phyloP scores from a whole-genome alignment of 2,888 invertebrate species.

The Notodonta ziczac region DNA sequence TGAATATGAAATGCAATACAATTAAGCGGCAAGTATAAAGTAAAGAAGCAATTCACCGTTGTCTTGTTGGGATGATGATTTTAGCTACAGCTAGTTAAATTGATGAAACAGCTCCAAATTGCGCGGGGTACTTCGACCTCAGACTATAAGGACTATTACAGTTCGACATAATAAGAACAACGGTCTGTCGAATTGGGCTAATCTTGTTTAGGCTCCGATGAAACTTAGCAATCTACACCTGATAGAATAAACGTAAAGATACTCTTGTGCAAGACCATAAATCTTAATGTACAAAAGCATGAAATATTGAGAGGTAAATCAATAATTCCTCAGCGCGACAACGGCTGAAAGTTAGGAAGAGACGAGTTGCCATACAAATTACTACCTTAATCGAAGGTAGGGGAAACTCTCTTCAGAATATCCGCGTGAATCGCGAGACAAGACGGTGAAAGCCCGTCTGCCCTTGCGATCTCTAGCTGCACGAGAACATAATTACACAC shows the following conservation, averaged over 20 bases:
- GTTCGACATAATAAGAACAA: slow-evolving; percentile 45
- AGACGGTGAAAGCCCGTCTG: slow-evolving; percentile 78
- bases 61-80: slow-evolving; percentile 53
- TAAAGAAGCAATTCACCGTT: slow-evolving; percentile 16
- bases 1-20: slow-evolving; percentile 31
- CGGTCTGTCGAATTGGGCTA: slow-evolving; percentile 57
- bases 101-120: slow-evolving; percentile 53
- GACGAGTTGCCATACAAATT: slow-evolving; percentile 50
- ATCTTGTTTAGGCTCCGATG: slow-evolving; percentile 50
- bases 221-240: slow-evolving; percentile 35
- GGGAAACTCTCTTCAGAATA: slow-evolving; percentile 56
- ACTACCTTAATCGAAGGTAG: slow-evolving; percentile 54
- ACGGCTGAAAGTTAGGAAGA: slow-evolving; percentile 66
- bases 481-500: slow-evolving; percentile 73
- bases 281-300: slow-evolving; percentile 51
- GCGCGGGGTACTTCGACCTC: slow-evolving; percentile 54
- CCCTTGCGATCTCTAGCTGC: slow-evolving; percentile 77
- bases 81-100: slow-evolving; percentile 45
- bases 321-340: slow-evolving; percentile 64
- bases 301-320: slow-evolving; percentile 60
- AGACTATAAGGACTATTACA: slow-evolving; percentile 49
- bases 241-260: slow-evolving; percentile 42
- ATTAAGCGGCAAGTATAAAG: slow-evolving; percentile 26
- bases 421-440: slow-evolving; percentile 51
- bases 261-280: slow-evolving; percentile 44